These are phyloP conservation scores for Calidris pugnax DNA, from an alignment of 2,113 vertebrate genomes.

Conservation along the genomic window DNA sequence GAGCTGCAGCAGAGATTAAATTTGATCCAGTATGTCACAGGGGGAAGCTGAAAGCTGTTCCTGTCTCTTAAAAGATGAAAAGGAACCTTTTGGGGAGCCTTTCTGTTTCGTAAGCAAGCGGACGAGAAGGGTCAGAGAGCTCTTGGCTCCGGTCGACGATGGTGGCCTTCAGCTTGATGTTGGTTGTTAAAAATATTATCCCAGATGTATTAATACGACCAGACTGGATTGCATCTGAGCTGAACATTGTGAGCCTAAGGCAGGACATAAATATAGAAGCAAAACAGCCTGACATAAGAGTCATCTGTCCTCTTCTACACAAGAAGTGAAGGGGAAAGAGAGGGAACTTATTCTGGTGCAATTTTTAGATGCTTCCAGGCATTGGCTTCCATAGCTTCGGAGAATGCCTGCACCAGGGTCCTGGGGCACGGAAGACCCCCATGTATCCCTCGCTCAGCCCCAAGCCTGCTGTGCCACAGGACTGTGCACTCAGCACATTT, in stretches of 20 bases:
- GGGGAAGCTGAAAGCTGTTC: neutral
- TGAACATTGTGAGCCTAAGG: constrained; percentile 71
- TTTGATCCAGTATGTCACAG: neutral
- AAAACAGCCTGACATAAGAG: constrained; percentile 64
- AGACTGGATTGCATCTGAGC: constrained; percentile 63
- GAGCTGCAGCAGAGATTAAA: neutral
- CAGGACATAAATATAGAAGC: constrained; percentile 71
- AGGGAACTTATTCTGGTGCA: neutral
- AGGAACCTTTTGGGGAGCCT: neutral
- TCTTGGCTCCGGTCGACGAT: neutral
- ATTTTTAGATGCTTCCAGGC: neutral
- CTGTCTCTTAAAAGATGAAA: neutral
- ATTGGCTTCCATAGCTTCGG: neutral
- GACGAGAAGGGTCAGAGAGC: neutral
- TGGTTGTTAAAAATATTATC: constrained; percentile 63
- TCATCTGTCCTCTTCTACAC: constrained; percentile 57
- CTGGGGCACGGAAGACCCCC: neutral
- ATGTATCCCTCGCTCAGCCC: neutral
- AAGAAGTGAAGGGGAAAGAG: constrained; percentile 25
- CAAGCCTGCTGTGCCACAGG: neutral
- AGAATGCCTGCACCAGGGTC: neutral
- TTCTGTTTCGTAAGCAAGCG: neutral
- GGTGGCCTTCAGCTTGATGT: constrained; percentile 58
- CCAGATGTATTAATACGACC: constrained; percentile 58
- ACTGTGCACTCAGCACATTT: constrained; percentile 19